Base-by-base conservation (phyloP, 2,113 vertebrate genomes). In the Ctenomys sociabilis region DNA sequence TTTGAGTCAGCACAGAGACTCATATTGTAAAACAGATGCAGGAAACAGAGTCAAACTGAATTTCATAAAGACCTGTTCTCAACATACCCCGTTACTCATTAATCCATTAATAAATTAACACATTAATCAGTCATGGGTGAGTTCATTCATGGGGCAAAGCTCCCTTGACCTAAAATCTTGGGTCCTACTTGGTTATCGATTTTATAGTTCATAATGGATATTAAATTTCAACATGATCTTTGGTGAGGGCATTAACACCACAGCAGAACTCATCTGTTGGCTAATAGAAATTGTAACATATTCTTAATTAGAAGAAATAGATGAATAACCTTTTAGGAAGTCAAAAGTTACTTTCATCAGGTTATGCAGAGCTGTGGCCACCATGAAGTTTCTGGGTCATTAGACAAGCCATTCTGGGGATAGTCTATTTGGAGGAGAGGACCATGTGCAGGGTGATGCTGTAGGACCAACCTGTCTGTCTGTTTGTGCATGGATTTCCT, bases 361-460 rank as follows among this genome's bases (percentile, higher is more conserved):
- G 26, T 88, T 77, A 26, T 64, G 1, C 2, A 64, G 32, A 95
- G 5, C 4, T 28, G 0, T 24, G 2, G 30, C 24, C 24, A 3
- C 7, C 17, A 85, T n/a, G 30, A 81, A 54, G 9, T 24, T 54
- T 16, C 11, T 54, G 28, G 7, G 22, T 16, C 14, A 75, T 66
- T 54, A 54, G 21, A 66, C 4, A 66, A 68, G 43, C 0, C 1
- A 5, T 57, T 72, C 1, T 49, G n/a, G 0, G 16, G 11, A 10
- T 37, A 37, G 11, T 2, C 30, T 66, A 16, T 66, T 72, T 12
- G 49, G 66, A 66, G 22, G 59, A 85, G 28, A 77, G 4, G 16
- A 85, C 11, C 14, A 0, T 4, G 59, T 1, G 3, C 19, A 19
- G 30, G 45, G 9, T 3, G 3, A 1, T 52, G 21, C 4, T 35